Evolutionary conservation across 92 coral and sea anemone genomes (phyloP).

Genomic region (Epizoanthus rinbou): DNA sequence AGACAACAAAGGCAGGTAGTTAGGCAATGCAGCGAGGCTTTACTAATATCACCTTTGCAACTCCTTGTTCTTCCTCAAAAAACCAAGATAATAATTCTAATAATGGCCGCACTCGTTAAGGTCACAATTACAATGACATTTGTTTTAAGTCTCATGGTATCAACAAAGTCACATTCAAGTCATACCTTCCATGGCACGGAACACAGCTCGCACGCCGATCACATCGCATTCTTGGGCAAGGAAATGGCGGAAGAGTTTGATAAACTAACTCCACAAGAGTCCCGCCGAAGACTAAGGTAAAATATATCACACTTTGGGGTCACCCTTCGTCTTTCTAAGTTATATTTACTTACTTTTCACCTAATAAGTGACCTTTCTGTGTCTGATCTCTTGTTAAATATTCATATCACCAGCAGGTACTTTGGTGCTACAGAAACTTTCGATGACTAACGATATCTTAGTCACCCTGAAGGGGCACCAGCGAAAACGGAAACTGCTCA

Average conservation of each 20-base stretch:
- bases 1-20: neutral
- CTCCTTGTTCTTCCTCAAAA: neutral
- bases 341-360: neutral
- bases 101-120: neutral
- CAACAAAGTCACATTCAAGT: constrained; percentile 41
- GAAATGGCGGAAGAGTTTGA: constrained; percentile 92
- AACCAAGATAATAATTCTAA: neutral
- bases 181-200: constrained; percentile 34
- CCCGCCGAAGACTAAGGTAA: constrained; percentile 91
- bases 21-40: neutral
- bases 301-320: neutral
- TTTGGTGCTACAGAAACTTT: neutral
- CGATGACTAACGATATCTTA: no score
- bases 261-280: constrained; percentile 79
- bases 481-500: no score
- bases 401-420: neutral
- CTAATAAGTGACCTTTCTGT: neutral
- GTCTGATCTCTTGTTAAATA: neutral
- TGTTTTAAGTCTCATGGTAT: neutral
- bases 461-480: no score
- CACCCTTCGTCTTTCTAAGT: neutral
- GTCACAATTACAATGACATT: neutral
- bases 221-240: constrained; percentile 86
- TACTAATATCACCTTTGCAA: neutral
- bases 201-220: constrained; percentile 82